A percentile compares a stretch with the other conserved stretches of the same genome.
Conservation (phyloP, 2,888 invertebrate genomes). For the Thera obeliscata region DNA sequence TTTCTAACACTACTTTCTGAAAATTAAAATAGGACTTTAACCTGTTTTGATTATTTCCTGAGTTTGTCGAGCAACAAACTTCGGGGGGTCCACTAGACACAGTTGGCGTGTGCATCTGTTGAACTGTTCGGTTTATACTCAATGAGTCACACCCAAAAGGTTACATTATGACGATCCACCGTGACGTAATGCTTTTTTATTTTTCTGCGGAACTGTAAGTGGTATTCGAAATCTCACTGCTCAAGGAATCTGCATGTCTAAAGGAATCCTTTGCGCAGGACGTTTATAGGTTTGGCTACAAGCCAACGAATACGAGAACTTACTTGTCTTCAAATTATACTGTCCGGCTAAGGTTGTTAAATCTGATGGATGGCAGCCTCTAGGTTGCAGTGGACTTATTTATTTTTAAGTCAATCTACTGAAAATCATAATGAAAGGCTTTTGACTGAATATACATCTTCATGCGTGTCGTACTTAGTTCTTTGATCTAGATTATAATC, state of each 20-base stretch:
- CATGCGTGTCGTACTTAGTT: too few relatives aligned
- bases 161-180: neutral
- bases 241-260: conserved; percentile 59
- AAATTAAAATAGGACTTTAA: too few relatives aligned
- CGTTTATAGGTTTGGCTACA: conserved; percentile 70
- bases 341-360: conserved; percentile 21
- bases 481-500: too few relatives aligned
- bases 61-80: too few relatives aligned
- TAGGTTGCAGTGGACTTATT: conserved; percentile 2
- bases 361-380: conserved; percentile 1
- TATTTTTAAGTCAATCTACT: too few relatives aligned
- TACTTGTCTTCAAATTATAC: conserved; percentile 48
- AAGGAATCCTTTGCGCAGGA: conserved; percentile 54
- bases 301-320: conserved; percentile 62
- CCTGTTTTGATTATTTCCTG: too few relatives aligned
- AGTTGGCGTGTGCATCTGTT: too few relatives aligned
- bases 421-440: too few relatives aligned
- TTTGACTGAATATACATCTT: too few relatives aligned
- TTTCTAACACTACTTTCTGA: too few relatives aligned
- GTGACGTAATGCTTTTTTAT: neutral
- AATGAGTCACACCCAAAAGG: neutral
- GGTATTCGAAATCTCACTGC: conserved; percentile 10
- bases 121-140: too few relatives aligned
- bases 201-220: neutral
- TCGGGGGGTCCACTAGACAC: too few relatives aligned